Evolutionary conservation across 1,140 invertebrate genomes (phyloP).

Genomic region (Drosophila tani): DNA sequence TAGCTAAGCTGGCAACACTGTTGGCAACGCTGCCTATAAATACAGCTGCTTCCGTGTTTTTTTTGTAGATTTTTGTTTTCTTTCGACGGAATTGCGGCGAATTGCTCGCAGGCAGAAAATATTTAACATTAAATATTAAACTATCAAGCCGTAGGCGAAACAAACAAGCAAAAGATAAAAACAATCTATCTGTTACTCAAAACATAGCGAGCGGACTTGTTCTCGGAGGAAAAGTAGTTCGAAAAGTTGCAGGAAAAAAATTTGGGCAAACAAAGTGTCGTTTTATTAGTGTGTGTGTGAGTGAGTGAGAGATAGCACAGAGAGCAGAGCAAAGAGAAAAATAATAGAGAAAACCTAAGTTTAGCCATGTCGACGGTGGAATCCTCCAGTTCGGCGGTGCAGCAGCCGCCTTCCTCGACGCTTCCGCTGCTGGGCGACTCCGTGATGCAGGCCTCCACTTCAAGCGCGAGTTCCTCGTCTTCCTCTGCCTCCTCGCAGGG

Average conservation of each 20-base stretch:
- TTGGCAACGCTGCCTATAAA: background rate
- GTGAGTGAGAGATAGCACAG: constrained; percentile 1
- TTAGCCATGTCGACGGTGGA: constrained; percentile 77
- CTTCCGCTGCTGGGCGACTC: constrained; percentile 65
- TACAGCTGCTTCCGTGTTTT: constrained; percentile 3
- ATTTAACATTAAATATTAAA: too few relatives aligned
- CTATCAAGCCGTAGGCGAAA: background rate
- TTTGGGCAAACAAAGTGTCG: constrained; percentile 22
- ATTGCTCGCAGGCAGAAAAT: background rate
- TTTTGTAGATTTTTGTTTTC: background rate
- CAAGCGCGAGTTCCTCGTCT: constrained; percentile 36
- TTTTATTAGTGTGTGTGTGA: constrained; percentile 13
- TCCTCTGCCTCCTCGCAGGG: constrained; percentile 28
- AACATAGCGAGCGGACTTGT: constrained; percentile 15
- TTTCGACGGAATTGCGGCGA: background rate
- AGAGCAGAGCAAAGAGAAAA: constrained; percentile 3
- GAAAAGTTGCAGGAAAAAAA: background rate
- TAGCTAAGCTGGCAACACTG: too few relatives aligned
- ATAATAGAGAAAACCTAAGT: constrained; percentile 8
- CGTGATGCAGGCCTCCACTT: constrained; percentile 74
- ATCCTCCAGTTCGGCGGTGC: constrained; percentile 76
- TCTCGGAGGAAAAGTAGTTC: constrained; percentile 11
- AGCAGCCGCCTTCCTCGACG: constrained; percentile 73
- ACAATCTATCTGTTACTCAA: background rate
- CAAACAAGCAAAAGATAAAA: constrained; percentile 6